These are phyloP conservation scores for Xestia rhomboidea DNA, from an alignment of 2,888 invertebrate genomes.

Conservation along the genomic window DNA sequence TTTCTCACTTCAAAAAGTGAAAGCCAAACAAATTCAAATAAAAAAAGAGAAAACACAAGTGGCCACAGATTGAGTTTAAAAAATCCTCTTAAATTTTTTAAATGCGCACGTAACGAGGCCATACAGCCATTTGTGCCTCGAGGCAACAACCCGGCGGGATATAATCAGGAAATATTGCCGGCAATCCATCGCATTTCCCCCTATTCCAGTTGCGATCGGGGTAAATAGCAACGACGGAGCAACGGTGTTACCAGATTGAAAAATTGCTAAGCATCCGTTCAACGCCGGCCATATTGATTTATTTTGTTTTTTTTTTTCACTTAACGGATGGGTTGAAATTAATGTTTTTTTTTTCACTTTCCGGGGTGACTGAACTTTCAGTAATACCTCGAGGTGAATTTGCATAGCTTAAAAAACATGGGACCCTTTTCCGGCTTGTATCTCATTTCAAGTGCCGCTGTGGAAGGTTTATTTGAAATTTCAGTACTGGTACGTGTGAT, in stretches of 20 bases:
- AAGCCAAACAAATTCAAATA: background rate
- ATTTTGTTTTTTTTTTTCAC: conserved; percentile 54
- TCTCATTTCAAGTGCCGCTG: background rate
- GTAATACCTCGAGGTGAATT: conserved; percentile 12
- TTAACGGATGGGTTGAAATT: conserved; percentile 27
- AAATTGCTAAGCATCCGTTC: conserved; percentile 65
- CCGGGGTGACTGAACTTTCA: conserved; percentile 6
- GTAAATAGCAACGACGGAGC: conserved; percentile 62
- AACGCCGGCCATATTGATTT: conserved; percentile 56
- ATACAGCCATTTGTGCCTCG: conserved; percentile 52
- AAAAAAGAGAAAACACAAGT: conserved; percentile 23
- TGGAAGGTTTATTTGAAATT: conserved; percentile 14
- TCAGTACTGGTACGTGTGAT: background rate
- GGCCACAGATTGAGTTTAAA: conserved; percentile 43
- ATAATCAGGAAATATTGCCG: conserved; percentile 74
- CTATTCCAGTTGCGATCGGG: conserved; percentile 59
- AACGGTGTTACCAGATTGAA: conserved; percentile 65
- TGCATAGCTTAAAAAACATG: conserved; percentile 15
- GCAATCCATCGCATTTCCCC: conserved; percentile 72
- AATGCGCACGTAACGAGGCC: conserved; percentile 55
- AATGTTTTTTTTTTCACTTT: conserved; percentile 26
- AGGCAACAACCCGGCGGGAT: conserved; percentile 49
- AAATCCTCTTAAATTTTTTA: conserved; percentile 46
- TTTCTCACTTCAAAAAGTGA: background rate
- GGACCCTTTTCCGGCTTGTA: conserved; percentile 1